Conservation (phyloP, 1,140 invertebrate species). For the Batillaria attramentaria region DNA sequence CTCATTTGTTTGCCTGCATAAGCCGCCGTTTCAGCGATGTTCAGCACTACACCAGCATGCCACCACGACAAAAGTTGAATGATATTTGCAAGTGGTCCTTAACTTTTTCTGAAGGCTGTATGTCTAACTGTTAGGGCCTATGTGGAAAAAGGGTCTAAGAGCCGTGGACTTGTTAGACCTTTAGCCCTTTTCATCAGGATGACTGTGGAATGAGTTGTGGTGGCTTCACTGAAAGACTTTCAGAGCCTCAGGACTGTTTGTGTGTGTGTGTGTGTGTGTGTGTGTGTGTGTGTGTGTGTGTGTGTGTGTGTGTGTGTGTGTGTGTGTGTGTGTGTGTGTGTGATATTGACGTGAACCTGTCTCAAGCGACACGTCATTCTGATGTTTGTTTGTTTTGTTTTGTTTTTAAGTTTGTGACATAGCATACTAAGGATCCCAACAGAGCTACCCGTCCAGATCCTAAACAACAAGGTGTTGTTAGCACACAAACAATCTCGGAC, state of each 20-base stretch:
- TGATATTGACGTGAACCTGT: neutral
- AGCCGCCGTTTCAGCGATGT: no score
- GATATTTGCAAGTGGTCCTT: neutral
- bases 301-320: neutral
- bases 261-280: slow-evolving; percentile 20
- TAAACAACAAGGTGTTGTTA: neutral
- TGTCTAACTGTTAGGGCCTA: neutral
- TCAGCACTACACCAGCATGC: neutral
- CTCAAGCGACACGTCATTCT: neutral
- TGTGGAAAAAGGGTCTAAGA: neutral
- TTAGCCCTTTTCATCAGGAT: no score
- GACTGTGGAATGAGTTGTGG: neutral
- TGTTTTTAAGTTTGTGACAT: neutral
- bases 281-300: neutral
- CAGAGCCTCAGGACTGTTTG: neutral
- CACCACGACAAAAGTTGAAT: neutral
- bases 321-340: neutral
- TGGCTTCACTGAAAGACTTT: neutral
- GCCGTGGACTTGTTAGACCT: neutral
- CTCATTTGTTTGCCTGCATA: no score
- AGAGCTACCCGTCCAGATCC: neutral
- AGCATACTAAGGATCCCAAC: no score
- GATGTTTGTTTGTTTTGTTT: neutral
- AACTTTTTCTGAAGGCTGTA: neutral
- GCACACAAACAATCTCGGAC: neutral